These are phyloP conservation scores for Mixornis gularis DNA, from an alignment of 2,113 vertebrate species.

Conservation along the genomic window DNA sequence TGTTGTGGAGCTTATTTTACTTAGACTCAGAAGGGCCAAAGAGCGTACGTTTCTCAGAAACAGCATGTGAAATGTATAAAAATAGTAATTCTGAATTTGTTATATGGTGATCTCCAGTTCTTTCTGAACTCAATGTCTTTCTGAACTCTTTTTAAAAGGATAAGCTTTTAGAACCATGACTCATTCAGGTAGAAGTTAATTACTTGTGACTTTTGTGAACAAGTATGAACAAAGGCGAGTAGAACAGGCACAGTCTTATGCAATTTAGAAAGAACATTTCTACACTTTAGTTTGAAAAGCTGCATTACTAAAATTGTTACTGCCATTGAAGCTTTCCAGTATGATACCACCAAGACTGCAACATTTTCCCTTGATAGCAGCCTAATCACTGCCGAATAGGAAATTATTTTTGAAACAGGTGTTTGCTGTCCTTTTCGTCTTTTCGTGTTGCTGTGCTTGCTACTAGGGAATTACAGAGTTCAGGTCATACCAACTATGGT, in stretches of 20 bases:
- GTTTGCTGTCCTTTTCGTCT: neutral
- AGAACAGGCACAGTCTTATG: neutral
- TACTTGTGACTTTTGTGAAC: neutral
- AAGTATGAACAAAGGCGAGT: slow-evolving; percentile 24
- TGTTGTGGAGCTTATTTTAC: neutral
- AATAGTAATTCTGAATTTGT: neutral
- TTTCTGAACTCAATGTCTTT: neutral
- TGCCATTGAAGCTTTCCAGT: neutral
- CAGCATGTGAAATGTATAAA: neutral
- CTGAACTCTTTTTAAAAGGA: neutral
- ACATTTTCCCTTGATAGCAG: neutral
- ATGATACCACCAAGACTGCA: neutral
- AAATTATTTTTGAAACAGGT: slow-evolving; percentile 8
- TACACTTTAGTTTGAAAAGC: slow-evolving; percentile 11
- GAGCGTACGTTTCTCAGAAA: neutral
- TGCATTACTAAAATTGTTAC: slow-evolving; percentile 26
- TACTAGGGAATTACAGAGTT: neutral
- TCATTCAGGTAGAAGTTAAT: slow-evolving; percentile 30
- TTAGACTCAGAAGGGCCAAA: neutral
- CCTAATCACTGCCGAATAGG: neutral
- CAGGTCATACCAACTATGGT: neutral
- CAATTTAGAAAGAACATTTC: slow-evolving; percentile 25
- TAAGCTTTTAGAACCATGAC: slow-evolving; percentile 21
- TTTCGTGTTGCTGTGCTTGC: neutral
- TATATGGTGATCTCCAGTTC: neutral